Percentiles rank a stretch among this genome's conserved stretches.
phyloP scores from a whole-genome alignment of 1,140 invertebrate species.

The Eupristina koningsbergeri region DNA sequence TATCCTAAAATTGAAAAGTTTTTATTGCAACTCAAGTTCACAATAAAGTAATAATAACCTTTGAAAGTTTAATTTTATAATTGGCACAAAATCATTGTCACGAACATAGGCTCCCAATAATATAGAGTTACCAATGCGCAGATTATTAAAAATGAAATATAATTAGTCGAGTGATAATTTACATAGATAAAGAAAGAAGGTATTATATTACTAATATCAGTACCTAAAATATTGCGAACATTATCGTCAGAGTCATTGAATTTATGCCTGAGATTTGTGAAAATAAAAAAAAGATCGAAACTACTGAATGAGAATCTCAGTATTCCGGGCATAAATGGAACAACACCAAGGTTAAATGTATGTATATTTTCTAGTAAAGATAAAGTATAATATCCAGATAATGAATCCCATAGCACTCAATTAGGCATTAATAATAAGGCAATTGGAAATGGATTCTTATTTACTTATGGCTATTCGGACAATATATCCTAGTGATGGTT shows the following conservation, averaged over 20 bases:
- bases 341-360: background rate
- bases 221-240: background rate
- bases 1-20: no score
- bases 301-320: background rate
- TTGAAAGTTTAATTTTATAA: no score
- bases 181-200: no score
- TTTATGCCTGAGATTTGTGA: background rate
- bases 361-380: background rate
- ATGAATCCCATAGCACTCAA: constrained; percentile 63
- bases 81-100: no score
- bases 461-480: constrained; percentile 54
- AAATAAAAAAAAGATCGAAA: background rate
- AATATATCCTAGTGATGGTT: constrained; percentile 51
- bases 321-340: no score
- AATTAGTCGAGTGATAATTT: no score
- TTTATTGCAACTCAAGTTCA: no score
- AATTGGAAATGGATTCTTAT: constrained; percentile 55
- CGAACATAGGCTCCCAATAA: no score
- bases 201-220: no score
- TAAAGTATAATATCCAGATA: constrained; percentile 59
- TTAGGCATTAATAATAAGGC: constrained; percentile 65
- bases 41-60: no score
- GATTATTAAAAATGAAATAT: no score
- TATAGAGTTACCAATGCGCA: no score
- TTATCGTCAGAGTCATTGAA: background rate